Percentiles rank a stretch among this genome's conserved stretches.
These are phyloP conservation scores for Popillia japonica DNA, from an alignment of 1,140 invertebrate genomes.

Conservation along the genomic window DNA sequence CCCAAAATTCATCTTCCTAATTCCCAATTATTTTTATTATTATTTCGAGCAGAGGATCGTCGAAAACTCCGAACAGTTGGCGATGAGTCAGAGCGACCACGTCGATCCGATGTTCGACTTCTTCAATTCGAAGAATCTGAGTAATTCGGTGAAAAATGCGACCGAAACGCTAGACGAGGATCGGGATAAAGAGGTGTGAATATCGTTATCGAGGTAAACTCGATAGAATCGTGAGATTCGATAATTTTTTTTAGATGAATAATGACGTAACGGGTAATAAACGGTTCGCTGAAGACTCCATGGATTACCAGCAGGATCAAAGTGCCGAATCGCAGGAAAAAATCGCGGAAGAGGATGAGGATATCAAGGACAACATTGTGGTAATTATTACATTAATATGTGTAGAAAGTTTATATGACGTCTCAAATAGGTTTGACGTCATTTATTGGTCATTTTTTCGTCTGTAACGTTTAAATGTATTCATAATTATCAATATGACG, in stretches of 20 bases:
- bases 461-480: no score
- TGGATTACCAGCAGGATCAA: constrained; percentile 53
- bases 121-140: constrained; percentile 78
- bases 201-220: neutral
- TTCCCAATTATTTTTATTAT: constrained; percentile 25
- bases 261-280: neutral
- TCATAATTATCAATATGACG: no score
- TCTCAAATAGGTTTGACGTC: no score
- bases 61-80: constrained; percentile 80
- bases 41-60: constrained; percentile 71
- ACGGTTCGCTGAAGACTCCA: neutral
- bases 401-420: no score
- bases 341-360: constrained; percentile 26
- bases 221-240: neutral
- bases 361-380: constrained; percentile 30
- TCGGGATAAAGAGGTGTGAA: constrained; percentile 42
- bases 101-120: constrained; percentile 73
- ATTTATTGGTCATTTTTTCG: no score
- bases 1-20: no score
- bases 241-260: neutral
- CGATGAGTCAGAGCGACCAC: constrained; percentile 67
- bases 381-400: constrained; percentile 35
- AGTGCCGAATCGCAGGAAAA: constrained; percentile 41
- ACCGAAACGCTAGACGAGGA: constrained; percentile 43
- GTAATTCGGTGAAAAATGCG: constrained; percentile 56